Base-by-base conservation (phyloP, 2,797 vertebrate species). In the Coracias cyanogaster region DNA sequence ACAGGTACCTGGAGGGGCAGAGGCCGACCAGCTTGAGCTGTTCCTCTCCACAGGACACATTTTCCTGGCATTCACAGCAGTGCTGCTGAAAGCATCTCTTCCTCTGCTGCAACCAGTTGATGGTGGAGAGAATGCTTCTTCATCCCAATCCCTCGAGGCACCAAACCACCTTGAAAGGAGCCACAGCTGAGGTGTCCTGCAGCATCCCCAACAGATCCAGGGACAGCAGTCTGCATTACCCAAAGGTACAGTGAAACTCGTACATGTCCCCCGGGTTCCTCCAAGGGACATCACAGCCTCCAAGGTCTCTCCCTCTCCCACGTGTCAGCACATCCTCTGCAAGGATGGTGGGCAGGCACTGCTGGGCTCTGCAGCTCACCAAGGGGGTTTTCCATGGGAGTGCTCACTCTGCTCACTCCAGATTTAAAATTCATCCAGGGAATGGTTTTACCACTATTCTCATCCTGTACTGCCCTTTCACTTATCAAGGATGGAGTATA, bases 131-230 rank as follows among this genome's bases (percentile, higher is more conserved):
- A 29, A 24, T 82, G 43, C 58, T 66, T 62, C 64, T 92, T 22
- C 9, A 28, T 13, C 9, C n/a, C 58, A 18, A 54, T 3, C 15
- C 17, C 37, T 4, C 1, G 2, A 33, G 29, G 10, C n/a, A 46
- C 6, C 1, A 2, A 61, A 22, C 25, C 2, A 1, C 15, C 26
- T 31, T 43, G 17, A 28, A 6, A 64, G 52, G 24, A 81, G 6
- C 12, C 57, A 25, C 12, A 10, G 57, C 52, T 26, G 72, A 80
- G 39, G 22, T n/a, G 31, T n/a, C 28, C 60, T 57, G 31, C 31
- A 57, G 5, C 0, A 60, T 60, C 41, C 7, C 7, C 1, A 5
- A 33, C 0, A 2, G 29, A 7, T 20, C 58, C 7, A 12, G 54
- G 46, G 16, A 45, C 17, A 84, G 15, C 28, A 69, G 12, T 16